Conservation (phyloP, 2,888 invertebrate genomes). For the Drosophila tanythrix region DNA sequence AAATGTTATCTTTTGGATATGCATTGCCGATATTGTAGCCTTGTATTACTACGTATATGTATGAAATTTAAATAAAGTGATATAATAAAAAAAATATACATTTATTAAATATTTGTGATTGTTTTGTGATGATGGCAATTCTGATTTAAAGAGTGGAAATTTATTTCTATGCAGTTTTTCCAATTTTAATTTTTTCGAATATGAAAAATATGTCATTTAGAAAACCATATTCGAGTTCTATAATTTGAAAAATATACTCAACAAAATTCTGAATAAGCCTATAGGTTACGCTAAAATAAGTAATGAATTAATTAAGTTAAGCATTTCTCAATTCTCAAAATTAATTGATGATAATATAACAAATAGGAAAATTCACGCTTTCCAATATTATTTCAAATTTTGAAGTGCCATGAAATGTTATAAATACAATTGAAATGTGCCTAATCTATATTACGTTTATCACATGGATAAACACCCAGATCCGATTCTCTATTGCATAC, state of each 20-base stretch:
- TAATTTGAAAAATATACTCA: not conserved
- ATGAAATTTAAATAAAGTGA: constrained; percentile 62
- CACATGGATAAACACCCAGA: not conserved
- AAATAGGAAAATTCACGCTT: not conserved
- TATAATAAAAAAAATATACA: constrained; percentile 17
- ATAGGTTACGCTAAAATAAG: not conserved
- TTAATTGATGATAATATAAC: not conserved
- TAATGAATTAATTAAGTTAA: not conserved
- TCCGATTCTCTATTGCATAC: not conserved
- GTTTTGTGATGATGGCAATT: not conserved
- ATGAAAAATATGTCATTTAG: not conserved
- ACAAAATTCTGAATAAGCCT: no score
- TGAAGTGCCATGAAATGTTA: no score
- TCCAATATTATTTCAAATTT: no score
- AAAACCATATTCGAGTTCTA: no score
- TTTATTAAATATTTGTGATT: not conserved
- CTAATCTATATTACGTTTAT: no score
- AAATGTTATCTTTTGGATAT: constrained; percentile 48
- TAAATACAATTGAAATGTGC: no score
- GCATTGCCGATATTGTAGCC: constrained; percentile 52
- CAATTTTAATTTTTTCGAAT: not conserved
- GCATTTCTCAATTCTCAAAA: not conserved
- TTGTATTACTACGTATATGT: constrained; percentile 38
- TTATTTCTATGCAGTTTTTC: not conserved
- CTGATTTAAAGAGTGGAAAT: not conserved